Conservation (phyloP, 2,888 invertebrate species). For the Tenthredo mesomela region DNA sequence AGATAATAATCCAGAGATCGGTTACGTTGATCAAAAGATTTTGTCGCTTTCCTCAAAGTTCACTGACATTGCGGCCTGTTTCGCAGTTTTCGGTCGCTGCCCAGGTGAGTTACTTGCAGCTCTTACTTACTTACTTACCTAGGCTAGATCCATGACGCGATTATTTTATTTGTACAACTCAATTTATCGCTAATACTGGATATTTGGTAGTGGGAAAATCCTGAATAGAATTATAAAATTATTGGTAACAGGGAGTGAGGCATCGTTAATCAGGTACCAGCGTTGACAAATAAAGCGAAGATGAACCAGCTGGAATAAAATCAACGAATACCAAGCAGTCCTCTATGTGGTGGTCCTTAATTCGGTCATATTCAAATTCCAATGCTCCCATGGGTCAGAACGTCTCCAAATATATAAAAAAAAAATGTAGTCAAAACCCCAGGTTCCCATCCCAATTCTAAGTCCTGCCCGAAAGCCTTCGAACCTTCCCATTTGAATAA, state of each 20-base stretch:
- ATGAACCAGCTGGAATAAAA: slow-evolving; percentile 16
- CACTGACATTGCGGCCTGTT: slow-evolving; percentile 14
- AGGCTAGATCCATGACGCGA: neutral
- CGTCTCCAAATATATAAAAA: too few relatives aligned
- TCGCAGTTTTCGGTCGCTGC: slow-evolving; percentile 17
- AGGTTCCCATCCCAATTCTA: too few relatives aligned
- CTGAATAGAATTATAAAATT: neutral
- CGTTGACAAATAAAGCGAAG: slow-evolving; percentile 32
- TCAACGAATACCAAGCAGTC: neutral
- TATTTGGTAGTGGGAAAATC: neutral
- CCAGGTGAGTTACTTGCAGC: slow-evolving; percentile 1
- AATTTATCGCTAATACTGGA: neutral
- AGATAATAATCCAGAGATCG: slow-evolving; percentile 9
- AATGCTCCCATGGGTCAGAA: too few relatives aligned
- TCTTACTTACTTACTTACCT: slow-evolving; percentile 6
- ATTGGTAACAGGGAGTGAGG: neutral
- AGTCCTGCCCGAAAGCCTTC: too few relatives aligned
- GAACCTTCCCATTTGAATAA: too few relatives aligned
- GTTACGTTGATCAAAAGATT: neutral
- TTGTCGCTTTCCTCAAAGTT: neutral
- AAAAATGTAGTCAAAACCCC: too few relatives aligned
- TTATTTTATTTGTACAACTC: neutral
- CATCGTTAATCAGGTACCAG: neutral
- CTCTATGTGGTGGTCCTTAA: neutral
- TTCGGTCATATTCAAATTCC: too few relatives aligned